Conservation (phyloP, 2,113 vertebrate genomes). For the Gymnobelideus leadbeateri region DNA sequence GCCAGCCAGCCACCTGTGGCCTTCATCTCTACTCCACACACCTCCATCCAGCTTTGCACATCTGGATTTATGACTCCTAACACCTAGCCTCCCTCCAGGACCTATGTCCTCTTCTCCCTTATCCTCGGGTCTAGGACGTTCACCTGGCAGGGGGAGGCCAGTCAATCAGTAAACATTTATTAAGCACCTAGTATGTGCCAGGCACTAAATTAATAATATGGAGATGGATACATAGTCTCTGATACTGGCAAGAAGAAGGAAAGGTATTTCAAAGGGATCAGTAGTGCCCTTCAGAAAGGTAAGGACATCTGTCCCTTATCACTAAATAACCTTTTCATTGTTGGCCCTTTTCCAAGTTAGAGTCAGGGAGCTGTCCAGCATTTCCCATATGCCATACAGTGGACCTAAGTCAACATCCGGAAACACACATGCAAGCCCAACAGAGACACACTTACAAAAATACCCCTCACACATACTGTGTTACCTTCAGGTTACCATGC, state of each 20-base stretch:
- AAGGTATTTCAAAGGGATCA: background rate
- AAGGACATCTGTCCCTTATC: background rate
- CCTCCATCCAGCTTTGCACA: background rate
- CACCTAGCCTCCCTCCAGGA: background rate
- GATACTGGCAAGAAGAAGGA: background rate
- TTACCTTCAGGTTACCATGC: background rate
- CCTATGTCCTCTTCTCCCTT: background rate
- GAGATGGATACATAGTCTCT: background rate
- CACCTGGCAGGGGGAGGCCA: background rate
- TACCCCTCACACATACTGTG: background rate
- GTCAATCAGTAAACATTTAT: background rate
- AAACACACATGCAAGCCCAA: background rate
- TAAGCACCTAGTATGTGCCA: background rate
- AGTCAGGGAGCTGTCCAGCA: background rate
- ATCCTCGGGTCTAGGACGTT: background rate
- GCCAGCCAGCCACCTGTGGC: conserved; percentile 15
- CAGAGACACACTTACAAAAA: background rate
- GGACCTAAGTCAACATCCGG: background rate
- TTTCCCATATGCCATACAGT: background rate
- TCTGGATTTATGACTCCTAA: conserved; percentile 1
- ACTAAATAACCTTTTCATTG: background rate
- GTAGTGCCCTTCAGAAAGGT: background rate
- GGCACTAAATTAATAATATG: background rate
- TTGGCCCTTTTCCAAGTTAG: background rate
- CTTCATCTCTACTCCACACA: background rate